Evolutionary conservation across 2,888 invertebrate genomes (phyloP).

Genomic region (Himalopsyche anomala): DNA sequence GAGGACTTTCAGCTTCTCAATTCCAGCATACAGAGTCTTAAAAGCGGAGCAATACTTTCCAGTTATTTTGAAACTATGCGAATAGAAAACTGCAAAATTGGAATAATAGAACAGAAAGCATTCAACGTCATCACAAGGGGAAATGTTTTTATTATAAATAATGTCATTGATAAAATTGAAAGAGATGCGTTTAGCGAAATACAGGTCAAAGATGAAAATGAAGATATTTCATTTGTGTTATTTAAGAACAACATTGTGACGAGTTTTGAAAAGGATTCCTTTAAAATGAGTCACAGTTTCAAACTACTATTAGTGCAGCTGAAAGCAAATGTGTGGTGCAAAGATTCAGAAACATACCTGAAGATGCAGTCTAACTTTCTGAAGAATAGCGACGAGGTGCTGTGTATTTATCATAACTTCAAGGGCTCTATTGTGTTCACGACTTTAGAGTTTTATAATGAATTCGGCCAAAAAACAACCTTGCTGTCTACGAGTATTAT

Average conservation of each 20-base stretch:
- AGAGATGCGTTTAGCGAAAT: neutral
- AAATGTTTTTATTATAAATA: neutral
- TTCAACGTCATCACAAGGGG: neutral
- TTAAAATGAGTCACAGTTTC: neutral
- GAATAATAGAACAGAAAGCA: neutral
- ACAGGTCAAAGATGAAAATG: neutral
- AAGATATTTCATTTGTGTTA: neutral
- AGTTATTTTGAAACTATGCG: neutral
- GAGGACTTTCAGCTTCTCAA: neutral
- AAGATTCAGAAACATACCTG: neutral
- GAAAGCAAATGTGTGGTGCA: neutral
- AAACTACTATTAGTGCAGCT: neutral
- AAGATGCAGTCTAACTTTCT: neutral
- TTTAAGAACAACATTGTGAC: neutral
- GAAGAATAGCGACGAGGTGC: neutral
- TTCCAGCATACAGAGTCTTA: neutral
- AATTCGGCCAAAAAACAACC: too few relatives aligned
- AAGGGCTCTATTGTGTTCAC: too few relatives aligned
- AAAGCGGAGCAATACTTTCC: neutral
- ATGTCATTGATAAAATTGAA: slow-evolving; percentile 3
- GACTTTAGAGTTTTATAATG: too few relatives aligned
- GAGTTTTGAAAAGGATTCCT: neutral
- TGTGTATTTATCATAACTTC: neutral
- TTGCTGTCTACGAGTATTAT: too few relatives aligned
- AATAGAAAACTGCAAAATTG: neutral